These are phyloP conservation scores for Gallinago nigripennis DNA, from an alignment of 2,797 vertebrate species.

Conservation along the genomic window DNA sequence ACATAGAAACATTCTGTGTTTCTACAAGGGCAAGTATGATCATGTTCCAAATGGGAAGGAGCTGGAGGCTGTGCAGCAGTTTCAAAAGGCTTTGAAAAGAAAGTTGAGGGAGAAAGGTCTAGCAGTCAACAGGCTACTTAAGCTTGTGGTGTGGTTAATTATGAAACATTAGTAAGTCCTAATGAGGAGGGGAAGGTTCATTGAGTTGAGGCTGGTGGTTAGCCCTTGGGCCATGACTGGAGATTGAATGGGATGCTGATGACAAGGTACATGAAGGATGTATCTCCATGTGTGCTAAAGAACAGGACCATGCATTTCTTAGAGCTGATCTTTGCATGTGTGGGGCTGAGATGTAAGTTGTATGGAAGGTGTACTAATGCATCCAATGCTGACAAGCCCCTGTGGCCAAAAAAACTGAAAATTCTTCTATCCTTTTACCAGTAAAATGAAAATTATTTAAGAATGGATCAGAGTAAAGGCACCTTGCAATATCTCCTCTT, in stretches of 20 bases:
- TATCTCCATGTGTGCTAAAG: neutral
- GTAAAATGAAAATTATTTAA: neutral
- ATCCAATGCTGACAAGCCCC: neutral
- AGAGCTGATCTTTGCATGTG: neutral
- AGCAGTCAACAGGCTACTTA: neutral
- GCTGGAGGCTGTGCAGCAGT: neutral
- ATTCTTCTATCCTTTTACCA: neutral
- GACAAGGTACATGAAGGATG: neutral
- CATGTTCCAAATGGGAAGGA: neutral
- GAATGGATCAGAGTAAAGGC: neutral
- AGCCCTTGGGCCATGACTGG: neutral
- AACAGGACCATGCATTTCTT: neutral
- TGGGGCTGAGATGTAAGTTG: neutral
- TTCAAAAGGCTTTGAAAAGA: neutral
- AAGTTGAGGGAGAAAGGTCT: neutral
- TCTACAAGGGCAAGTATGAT: neutral
- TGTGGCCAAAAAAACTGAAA: neutral
- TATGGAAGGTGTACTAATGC: neutral
- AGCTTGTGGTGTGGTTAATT: neutral
- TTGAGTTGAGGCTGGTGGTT: neutral
- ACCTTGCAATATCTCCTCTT: neutral
- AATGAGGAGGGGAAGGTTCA: neutral
- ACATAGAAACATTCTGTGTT: neutral
- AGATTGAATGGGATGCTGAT: neutral
- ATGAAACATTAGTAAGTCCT: neutral